Evolutionary conservation across 2,797 vertebrate genomes (phyloP).

Genomic region (Luscinia megarhynchos): DNA sequence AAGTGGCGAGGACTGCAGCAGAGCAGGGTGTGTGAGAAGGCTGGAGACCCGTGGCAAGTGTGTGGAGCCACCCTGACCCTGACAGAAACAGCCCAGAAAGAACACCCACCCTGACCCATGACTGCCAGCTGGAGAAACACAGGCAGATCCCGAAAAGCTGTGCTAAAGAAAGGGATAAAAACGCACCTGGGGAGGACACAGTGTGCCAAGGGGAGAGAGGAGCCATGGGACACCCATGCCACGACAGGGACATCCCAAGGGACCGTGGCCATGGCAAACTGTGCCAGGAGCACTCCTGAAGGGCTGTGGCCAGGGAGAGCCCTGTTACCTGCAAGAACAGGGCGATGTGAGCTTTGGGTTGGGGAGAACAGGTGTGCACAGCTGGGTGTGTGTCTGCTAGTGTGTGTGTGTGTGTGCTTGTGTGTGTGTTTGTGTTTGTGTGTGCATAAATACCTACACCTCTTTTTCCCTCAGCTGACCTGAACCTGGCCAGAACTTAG

Average conservation of each 20-base stretch:
- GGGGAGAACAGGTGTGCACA: background rate
- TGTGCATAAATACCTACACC: rapidly evolving
- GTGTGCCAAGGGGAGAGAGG: background rate
- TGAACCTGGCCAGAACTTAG: background rate
- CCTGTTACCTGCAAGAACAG: background rate
- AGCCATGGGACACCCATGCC: rapidly evolving
- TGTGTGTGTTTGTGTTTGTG: too few relatives aligned
- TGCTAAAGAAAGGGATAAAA: background rate
- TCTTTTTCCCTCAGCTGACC: background rate
- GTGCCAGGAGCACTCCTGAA: too few relatives aligned
- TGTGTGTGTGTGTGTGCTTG: too few relatives aligned
- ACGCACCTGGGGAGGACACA: rapidly evolving
- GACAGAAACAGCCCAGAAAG: background rate
- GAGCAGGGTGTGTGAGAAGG: rapidly evolving
- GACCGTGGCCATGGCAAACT: rapidly evolving
- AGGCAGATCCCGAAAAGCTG: background rate
- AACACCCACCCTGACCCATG: background rate
- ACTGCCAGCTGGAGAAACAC: background rate
- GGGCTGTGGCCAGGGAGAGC: too few relatives aligned
- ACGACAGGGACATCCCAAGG: background rate
- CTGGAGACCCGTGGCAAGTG: too few relatives aligned
- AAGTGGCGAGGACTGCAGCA: background rate
- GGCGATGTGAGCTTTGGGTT: rapidly evolving
- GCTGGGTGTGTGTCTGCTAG: too few relatives aligned
- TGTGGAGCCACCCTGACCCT: background rate